Evolutionary conservation across 1,140 invertebrate species (phyloP), one percentile per base, ranked within the genome.

Genomic region (Helicoverpa armigera): DNA sequence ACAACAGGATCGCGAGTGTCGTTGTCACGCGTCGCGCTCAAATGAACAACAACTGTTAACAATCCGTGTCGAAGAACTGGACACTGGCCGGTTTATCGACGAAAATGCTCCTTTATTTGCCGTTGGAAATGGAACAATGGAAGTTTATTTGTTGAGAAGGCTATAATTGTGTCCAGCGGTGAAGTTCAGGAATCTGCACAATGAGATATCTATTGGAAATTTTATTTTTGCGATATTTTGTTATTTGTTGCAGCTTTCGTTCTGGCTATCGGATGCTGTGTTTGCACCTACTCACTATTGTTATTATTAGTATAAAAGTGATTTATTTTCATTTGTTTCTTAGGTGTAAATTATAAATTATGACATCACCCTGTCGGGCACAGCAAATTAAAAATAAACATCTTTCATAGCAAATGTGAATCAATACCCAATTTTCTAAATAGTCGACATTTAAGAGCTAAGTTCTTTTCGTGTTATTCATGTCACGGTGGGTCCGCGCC

Each of bases 51-150:
- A 76, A 76, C 58, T 63, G 80, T 76, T 82, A 84, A 86, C 84
- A 87, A 85, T 86, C 79, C 84, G 73, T 82, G 86, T 86, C 87
- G 84, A 82, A 80, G 83, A 86, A 83, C 76, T 65, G 78, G 82
- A 74, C 74, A 80, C n/a, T 60, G 13, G 18, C 50, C 43, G 31
- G 31, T 63, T 76, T 76, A 76, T 61, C 56, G 73, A 63, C 43
- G 18, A 63, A 76, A 61, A 74, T 60, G 23, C 54, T 60, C 43
- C 65, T 74, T 74, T 74, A 60, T 74, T 74, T 60, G 58, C 73
- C 51, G 48, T 54, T 23, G 54, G 18, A 12, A 61, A 23, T 61
- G 73, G 31, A n/a, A 43, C 53, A 73, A 54, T 43, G n/a, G 54
- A 48, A 60, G 35, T 74, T 35, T 48, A 35, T 58, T 35, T 48